phyloP scores from a whole-genome alignment of 2,797 vertebrate species.

The Sebastes aleutianus region DNA sequence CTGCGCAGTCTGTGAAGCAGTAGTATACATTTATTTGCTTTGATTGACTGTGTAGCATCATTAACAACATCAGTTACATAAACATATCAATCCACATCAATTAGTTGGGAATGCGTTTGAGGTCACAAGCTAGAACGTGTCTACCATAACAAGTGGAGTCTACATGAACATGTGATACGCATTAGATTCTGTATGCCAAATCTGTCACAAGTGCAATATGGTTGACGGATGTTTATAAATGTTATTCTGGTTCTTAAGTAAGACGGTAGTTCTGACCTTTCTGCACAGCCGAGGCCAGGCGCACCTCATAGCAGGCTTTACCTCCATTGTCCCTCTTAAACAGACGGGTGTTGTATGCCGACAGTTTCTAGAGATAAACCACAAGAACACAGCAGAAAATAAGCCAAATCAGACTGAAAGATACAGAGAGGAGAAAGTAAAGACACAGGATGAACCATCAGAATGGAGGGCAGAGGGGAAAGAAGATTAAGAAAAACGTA shows the following conservation, averaged over 20 bases:
- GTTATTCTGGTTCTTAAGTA: background rate
- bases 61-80: background rate
- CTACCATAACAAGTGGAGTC: background rate
- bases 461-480: background rate
- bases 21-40: background rate
- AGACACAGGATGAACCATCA: background rate
- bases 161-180: background rate
- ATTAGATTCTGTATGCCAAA: background rate
- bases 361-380: constrained; percentile 83
- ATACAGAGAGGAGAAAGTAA: background rate
- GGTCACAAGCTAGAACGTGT: background rate
- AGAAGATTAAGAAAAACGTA: background rate
- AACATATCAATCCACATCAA: background rate
- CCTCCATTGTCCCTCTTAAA: constrained; percentile 85
- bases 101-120: background rate
- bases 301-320: constrained; percentile 87
- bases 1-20: constrained; percentile 76
- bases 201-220: background rate
- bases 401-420: background rate
- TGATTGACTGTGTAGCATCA: background rate
- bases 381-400: background rate
- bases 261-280: constrained; percentile 74
- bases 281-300: constrained; percentile 87
- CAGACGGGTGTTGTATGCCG: constrained; percentile 93
- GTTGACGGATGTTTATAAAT: background rate